Conservation (phyloP, 2,888 invertebrate genomes). For the Rotaria magnacalcarata region DNA sequence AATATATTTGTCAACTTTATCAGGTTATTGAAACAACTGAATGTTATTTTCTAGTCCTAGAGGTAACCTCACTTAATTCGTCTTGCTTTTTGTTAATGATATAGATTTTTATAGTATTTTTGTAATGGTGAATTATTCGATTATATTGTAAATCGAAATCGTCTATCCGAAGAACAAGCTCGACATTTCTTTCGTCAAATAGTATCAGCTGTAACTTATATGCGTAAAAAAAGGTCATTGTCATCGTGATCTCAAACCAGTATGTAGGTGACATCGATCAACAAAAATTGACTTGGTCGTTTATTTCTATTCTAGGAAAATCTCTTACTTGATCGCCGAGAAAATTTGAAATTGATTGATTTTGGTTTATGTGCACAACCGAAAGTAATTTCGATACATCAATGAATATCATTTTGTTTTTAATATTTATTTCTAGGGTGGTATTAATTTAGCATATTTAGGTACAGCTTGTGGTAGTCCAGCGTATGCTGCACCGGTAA, state of each 20-base stretch:
- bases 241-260: constrained; percentile 77
- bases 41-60: constrained; percentile 73
- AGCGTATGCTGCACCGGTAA: constrained; percentile 60
- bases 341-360: constrained; percentile 74
- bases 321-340: constrained; percentile 70
- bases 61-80: constrained; percentile 58
- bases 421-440: constrained; percentile 48
- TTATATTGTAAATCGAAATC: constrained; percentile 73
- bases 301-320: constrained; percentile 62
- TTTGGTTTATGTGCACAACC: constrained; percentile 75
- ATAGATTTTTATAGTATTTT: constrained; percentile 64
- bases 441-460: constrained; percentile 40
- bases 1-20: constrained; percentile 73
- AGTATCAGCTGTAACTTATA: constrained; percentile 72
- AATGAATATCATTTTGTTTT: too few species aligned
- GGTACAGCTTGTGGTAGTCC: constrained; percentile 72
- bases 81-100: neutral
- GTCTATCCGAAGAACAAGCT: constrained; percentile 71
- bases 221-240: constrained; percentile 72
- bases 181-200: constrained; percentile 74
- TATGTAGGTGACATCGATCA: neutral
- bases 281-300: neutral
- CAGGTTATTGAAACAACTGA: constrained; percentile 73
- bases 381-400: constrained; percentile 47
- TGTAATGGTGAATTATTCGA: constrained; percentile 78